Evolutionary conservation across 2,113 vertebrate species (phyloP).

Genomic region (Lepisosteus osseus): DNA sequence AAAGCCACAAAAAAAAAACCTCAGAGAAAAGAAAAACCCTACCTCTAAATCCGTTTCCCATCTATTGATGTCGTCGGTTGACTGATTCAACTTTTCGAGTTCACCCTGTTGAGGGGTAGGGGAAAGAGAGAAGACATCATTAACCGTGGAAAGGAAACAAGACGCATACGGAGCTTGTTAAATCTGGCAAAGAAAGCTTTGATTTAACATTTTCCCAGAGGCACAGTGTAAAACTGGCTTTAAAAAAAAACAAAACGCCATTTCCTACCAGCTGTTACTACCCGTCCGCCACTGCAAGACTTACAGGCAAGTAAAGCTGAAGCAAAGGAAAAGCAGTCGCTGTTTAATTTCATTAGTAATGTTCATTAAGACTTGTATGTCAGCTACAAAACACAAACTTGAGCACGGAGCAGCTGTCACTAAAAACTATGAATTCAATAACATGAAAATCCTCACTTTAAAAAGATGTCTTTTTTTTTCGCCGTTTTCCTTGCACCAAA

Average conservation of each 20-base stretch:
- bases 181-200: neutral
- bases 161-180: constrained; percentile 12
- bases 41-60: constrained; percentile 96
- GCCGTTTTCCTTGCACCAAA: too few relatives aligned
- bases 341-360: too few relatives aligned
- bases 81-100: constrained; percentile 95
- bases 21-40: constrained; percentile 33
- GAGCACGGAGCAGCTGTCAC: too few relatives aligned
- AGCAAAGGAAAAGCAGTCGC: too few relatives aligned
- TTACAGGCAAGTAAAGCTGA: too few relatives aligned
- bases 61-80: constrained; percentile 93
- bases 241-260: neutral
- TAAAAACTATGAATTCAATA: too few relatives aligned
- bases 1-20: neutral
- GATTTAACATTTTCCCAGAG: neutral
- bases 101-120: constrained; percentile 74
- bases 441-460: too few relatives aligned
- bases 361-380: too few relatives aligned
- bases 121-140: constrained; percentile 6
- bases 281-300: too few relatives aligned
- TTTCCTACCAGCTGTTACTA: neutral
- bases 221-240: neutral
- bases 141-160: neutral
- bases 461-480: too few relatives aligned
- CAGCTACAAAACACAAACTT: too few relatives aligned